These are phyloP conservation scores for Schrankia costaestrigalis DNA, from an alignment of 2,888 invertebrate species.

Conservation along the genomic window DNA sequence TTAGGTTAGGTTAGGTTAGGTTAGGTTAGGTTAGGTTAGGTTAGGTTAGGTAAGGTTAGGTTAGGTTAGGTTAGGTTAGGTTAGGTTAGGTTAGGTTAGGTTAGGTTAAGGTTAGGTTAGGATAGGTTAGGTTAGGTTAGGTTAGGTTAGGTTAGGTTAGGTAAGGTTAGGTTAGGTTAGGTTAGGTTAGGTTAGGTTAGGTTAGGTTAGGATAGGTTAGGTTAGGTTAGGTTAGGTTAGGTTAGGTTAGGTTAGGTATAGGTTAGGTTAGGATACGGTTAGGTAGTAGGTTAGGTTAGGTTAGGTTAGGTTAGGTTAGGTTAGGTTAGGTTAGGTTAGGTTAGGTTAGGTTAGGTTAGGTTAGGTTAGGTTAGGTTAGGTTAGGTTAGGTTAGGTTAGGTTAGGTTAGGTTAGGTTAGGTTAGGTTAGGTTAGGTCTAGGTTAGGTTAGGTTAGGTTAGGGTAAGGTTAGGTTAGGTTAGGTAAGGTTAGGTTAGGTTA, in stretches of 20 bases:
- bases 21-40: slow-evolving; percentile 24
- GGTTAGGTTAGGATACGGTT: slow-evolving; percentile 26
- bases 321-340: slow-evolving; percentile 25
- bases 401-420: slow-evolving; percentile 18
- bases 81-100: slow-evolving; percentile 25
- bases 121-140: neutral
- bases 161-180: slow-evolving; percentile 1
- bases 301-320: slow-evolving; percentile 24
- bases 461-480: slow-evolving; percentile 23
- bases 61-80: slow-evolving; percentile 9
- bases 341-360: slow-evolving; percentile 13
- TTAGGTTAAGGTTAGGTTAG: slow-evolving; percentile 10
- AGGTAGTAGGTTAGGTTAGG: slow-evolving; percentile 24
- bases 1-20: slow-evolving; percentile 23
- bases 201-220: neutral
- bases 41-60: slow-evolving; percentile 7
- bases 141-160: slow-evolving; percentile 1
- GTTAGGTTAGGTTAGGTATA: slow-evolving; percentile 7
- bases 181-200: slow-evolving; percentile 2
- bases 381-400: slow-evolving; percentile 10
- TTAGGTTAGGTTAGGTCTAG: slow-evolving; percentile 23
- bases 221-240: slow-evolving; percentile 5
- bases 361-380: slow-evolving; percentile 12
- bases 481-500: slow-evolving; percentile 23
- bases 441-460: too few species aligned